Evolutionary conservation across 2,113 vertebrate genomes (phyloP).

Genomic region (Onychostoma macrolepis): DNA sequence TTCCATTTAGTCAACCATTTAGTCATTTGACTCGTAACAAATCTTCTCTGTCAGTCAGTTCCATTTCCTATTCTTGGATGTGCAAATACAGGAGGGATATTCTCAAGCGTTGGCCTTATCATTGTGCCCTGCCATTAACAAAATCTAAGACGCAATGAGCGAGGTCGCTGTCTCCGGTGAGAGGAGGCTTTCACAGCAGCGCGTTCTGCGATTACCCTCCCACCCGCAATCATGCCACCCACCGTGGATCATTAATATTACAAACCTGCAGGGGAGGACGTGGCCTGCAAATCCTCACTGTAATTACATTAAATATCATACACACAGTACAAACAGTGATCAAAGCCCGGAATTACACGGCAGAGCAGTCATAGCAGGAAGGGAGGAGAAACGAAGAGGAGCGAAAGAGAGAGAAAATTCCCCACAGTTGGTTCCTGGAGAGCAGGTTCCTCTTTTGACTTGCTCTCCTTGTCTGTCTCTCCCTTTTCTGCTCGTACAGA

Average conservation of each 20-base stretch:
- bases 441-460: constrained; percentile 17
- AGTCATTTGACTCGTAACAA: not conserved
- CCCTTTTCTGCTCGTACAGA: constrained; percentile 27
- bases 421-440: not conserved
- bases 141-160: constrained; percentile 14
- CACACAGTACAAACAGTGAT: constrained; percentile 60
- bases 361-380: constrained; percentile 33
- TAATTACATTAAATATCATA: constrained; percentile 63
- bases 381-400: constrained; percentile 28
- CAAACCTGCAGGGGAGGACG: constrained; percentile 56
- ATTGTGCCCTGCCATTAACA: constrained; percentile 35
- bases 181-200: constrained; percentile 45
- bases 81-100: constrained; percentile 25
- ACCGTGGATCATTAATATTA: constrained; percentile 53
- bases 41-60: constrained; percentile 20
- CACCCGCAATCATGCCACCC: constrained; percentile 44
- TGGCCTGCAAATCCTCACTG: constrained; percentile 45
- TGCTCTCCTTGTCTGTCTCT: not conserved
- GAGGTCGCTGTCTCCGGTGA: constrained; percentile 4
- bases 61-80: constrained; percentile 11
- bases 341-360: constrained; percentile 53
- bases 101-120: constrained; percentile 32
- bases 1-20: not conserved
- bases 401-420: constrained; percentile 16
- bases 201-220: constrained; percentile 44